A percentile compares a stretch with the other conserved stretches of the same genome.
Conservation (phyloP, 1,140 invertebrate genomes). For the Calycopis cecrops region DNA sequence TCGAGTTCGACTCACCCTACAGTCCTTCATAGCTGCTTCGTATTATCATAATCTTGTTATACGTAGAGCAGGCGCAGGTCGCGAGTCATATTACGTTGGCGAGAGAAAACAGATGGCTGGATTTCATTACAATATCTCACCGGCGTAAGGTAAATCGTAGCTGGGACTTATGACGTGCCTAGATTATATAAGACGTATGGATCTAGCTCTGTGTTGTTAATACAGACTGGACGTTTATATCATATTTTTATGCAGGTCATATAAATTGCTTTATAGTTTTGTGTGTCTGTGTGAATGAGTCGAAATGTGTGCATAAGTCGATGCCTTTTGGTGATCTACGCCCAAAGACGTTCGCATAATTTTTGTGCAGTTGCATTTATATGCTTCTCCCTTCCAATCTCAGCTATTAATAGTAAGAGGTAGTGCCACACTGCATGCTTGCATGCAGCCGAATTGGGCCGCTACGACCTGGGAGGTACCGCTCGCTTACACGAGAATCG, state of each 20-base stretch:
- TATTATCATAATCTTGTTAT: conserved; percentile 50
- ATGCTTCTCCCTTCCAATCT: no score
- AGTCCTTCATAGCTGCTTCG: conserved; percentile 14
- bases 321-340: no score
- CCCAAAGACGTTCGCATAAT: no score
- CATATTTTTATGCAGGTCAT: background rate
- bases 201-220: conserved; percentile 34
- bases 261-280: conserved; percentile 3
- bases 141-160: conserved; percentile 54
- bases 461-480: no score
- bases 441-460: no score
- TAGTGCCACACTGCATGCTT: no score
- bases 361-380: no score
- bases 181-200: conserved; percentile 56
- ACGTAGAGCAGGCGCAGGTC: conserved; percentile 49
- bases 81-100: conserved; percentile 54
- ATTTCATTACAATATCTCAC: conserved; percentile 68
- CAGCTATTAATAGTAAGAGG: no score
- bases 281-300: background rate
- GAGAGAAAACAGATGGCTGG: conserved; percentile 64
- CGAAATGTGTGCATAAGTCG: no score
- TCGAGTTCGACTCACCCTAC: conserved; percentile 3
- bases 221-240: conserved; percentile 12
- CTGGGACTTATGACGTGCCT: conserved; percentile 48
- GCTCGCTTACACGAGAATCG: no score